Conservation (phyloP, 2,888 invertebrate species). For the Melieria crassipennis region DNA sequence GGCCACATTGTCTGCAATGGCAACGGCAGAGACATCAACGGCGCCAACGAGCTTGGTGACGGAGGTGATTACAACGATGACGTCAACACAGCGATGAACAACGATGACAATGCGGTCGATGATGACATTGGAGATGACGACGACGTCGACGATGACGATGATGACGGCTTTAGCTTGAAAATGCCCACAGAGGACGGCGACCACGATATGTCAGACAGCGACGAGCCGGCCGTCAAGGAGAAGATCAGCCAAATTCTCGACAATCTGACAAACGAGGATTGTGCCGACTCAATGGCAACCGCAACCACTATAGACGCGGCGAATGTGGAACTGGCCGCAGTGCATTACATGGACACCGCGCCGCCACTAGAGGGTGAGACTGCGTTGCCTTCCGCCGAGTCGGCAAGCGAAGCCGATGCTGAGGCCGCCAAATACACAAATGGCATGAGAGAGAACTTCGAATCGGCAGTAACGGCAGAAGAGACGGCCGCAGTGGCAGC, state of each 20-base stretch:
- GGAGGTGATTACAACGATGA: constrained; percentile 20
- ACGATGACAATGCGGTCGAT: not conserved
- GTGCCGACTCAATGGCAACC: constrained; percentile 54
- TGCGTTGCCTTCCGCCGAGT: not conserved
- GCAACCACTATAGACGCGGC: constrained; percentile 51
- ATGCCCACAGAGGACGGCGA: constrained; percentile 58
- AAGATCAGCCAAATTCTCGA: constrained; percentile 63
- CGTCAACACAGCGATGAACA: not conserved
- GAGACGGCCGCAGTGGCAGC: constrained; percentile 55
- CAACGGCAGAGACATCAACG: not conserved
- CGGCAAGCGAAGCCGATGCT: not conserved
- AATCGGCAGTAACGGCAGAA: constrained; percentile 46
- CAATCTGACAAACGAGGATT: constrained; percentile 62
- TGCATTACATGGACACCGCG: constrained; percentile 44
- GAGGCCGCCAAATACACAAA: constrained; percentile 8
- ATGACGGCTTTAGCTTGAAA: constrained; percentile 60
- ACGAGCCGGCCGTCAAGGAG: constrained; percentile 60
- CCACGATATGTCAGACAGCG: constrained; percentile 60
- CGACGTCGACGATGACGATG: constrained; percentile 56
- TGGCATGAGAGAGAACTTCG: constrained; percentile 12
- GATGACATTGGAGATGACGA: constrained; percentile 44
- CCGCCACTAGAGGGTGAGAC: not conserved
- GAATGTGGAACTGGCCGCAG: constrained; percentile 42
- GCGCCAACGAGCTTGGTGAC: constrained; percentile 18
- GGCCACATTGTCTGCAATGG: constrained; percentile 28